Base-by-base conservation (phyloP, 2,888 invertebrate species). In the Bimastos eiseni region DNA sequence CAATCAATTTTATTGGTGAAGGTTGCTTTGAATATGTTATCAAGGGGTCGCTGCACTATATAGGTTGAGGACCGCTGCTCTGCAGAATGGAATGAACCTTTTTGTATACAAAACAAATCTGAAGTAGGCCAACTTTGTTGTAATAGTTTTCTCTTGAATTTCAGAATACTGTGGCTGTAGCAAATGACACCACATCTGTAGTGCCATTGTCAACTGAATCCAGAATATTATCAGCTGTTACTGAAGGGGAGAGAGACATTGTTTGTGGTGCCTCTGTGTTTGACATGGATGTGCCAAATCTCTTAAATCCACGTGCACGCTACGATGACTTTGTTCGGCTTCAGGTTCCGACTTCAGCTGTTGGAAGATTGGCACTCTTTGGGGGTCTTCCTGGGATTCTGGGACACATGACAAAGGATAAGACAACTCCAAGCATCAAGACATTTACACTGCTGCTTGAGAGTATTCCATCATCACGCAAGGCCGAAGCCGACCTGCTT, bases 341-440 rank as follows among this genome's bases (percentile, higher is more conserved):
- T 24, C 33, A 33, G 36, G 36, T 88, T 24, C 90, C 90, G 21
- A 83, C 41, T 17, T 55, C 90, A 8, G 91, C 92, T 4, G 89
- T 91, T 83, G 93, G 93, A 30, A 92, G 95, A 33, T 92, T 95
- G 15, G 93, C 93, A n/a, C 95, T 98, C 41, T 95, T 98, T 83
- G 98, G 98, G 34, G 98, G 98, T 0, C 95, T 96, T 83, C 96
- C 96, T 0, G 97, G 97, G n/a, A 96, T 98, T 93, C 94, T 98
- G 1, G 95, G 96, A 90, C 96, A 96, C 94, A 98, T 98, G 98
- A 95, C 96, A 91, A 94, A 94, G 0, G 96, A 97, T 93, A 95
- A 96, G 19, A 96, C 97, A 0, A 95, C 95, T 33, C 98, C 98
- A 3, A 96, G 97, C 95, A 96, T 97, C 30, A 97, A 97, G 95